Conservation (phyloP, 2,888 invertebrate species). For the Agriotes lineatus region DNA sequence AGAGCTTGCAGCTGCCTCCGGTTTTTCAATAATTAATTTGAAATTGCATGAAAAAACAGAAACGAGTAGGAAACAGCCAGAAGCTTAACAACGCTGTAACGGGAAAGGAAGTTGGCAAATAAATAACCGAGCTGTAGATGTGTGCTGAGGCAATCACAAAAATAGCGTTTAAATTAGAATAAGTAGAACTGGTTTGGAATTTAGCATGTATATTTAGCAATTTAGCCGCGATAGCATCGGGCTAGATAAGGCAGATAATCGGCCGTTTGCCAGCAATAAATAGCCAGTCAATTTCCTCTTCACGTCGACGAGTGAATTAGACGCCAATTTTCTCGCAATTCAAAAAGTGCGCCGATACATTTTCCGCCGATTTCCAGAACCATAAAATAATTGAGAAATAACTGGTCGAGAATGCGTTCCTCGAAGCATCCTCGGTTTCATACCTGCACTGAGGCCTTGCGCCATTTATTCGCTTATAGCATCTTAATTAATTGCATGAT, state of each 20-base stretch:
- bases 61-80: too few species aligned
- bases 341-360: constrained; percentile 12
- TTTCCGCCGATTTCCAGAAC: constrained; percentile 24
- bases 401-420: constrained; percentile 30
- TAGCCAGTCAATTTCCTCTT: background rate
- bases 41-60: too few species aligned
- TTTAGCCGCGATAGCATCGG: too few species aligned
- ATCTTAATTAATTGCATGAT: constrained; percentile 50
- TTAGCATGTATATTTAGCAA: too few species aligned
- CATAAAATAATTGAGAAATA: constrained; percentile 38
- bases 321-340: background rate
- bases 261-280: background rate
- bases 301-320: background rate
- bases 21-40: too few species aligned
- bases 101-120: too few species aligned
- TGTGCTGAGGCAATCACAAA: too few species aligned
- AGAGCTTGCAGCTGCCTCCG: too few species aligned
- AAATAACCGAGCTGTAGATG: too few species aligned
- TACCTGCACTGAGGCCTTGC: constrained; percentile 26
- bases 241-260: too few species aligned
- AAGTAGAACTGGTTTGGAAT: background rate
- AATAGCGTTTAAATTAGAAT: background rate
- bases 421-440: constrained; percentile 28
- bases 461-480: constrained; percentile 46
- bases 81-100: too few species aligned